Evolutionary conservation across 2,113 vertebrate genomes (phyloP).

Genomic region (Lethenteron camtschaticum): DNA sequence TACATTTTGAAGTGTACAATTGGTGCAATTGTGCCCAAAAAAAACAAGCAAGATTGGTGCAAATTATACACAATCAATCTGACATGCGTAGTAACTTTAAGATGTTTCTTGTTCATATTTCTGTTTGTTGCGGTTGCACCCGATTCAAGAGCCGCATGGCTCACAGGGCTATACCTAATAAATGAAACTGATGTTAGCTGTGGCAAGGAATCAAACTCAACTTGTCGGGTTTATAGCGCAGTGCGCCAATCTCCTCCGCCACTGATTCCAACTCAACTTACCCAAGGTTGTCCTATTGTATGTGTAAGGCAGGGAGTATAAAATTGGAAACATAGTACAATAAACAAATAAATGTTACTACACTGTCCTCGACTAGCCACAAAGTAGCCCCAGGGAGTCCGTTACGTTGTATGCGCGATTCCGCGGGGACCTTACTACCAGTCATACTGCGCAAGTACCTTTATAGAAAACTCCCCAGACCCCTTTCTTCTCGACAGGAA

Average conservation of each 20-base stretch:
- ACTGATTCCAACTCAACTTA: not conserved
- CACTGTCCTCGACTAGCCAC: not conserved
- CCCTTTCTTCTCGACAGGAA: constrained; percentile 68
- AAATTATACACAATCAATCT: too few species aligned
- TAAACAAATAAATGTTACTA: not conserved
- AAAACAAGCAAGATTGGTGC: too few species aligned
- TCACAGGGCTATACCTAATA: too few species aligned
- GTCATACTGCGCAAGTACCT: constrained; percentile 24
- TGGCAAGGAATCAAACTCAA: too few species aligned
- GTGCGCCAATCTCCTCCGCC: not conserved
- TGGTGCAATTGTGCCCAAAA: too few species aligned
- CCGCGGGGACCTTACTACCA: not conserved
- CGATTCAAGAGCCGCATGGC: too few species aligned
- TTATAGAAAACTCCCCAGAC: constrained; percentile 90
- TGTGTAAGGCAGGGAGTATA: not conserved
- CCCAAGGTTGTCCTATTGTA: not conserved
- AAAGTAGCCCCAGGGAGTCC: not conserved
- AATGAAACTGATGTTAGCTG: too few species aligned
- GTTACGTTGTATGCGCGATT: not conserved
- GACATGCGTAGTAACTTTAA: too few species aligned
- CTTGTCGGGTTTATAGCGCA: not conserved
- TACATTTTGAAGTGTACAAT: too few species aligned
- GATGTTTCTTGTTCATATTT: too few species aligned
- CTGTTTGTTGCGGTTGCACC: too few species aligned
- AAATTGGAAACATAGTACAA: not conserved